Base-by-base conservation (phyloP, 2,888 invertebrate genomes). In the Oxytorus armatus region DNA sequence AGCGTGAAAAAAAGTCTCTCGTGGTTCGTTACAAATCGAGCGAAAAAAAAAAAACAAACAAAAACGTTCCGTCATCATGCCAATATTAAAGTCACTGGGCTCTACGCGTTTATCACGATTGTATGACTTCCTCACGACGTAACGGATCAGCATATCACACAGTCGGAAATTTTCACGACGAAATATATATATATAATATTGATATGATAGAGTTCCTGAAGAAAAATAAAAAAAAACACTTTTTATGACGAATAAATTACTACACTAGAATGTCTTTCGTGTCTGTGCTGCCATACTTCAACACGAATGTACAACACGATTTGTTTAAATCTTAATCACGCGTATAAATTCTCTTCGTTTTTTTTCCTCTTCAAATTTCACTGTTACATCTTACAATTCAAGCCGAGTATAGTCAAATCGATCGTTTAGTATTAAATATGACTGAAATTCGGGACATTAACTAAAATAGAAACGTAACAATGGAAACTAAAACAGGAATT, bases 261-360 rank as follows among this genome's bases (percentile, higher is more conserved):
- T 51, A 77, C 44, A 14, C 57, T 74, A 77, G 49, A 51, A 69
- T 72, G 53, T 77, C 66, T 69, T 79, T 61, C 49, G 72, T 82
- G 83, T 85, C 83, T 85, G 82, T 87, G 88, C 87, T 88, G 88
- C 88, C 86, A 88, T 87, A 88, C 85, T 85, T 87, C 83, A 85
- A 86, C 85, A 72, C 78, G 84, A 82, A 44, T 53, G 23, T 55
- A 59, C 44, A 25, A 73, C 57, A 53, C 70, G 25, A 23, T 66
- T 5, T 29, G 14, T 72, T 14, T 53, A 14, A 47, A 47, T 51
- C 21, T 51, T 51, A 21, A 21, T 21, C 7, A 7, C 21, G 21
- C 7, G 14, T 7, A 16, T 14, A 8, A 77, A 82, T 86, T 87
- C 86, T 87, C n/a, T n/a, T n/a, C n/a, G n/a, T n/a, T 85, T 49